Evolutionary conservation across 2,888 invertebrate genomes (phyloP), one percentile per base, ranked within the genome.

Genomic region (Hydropsyche betteni): DNA sequence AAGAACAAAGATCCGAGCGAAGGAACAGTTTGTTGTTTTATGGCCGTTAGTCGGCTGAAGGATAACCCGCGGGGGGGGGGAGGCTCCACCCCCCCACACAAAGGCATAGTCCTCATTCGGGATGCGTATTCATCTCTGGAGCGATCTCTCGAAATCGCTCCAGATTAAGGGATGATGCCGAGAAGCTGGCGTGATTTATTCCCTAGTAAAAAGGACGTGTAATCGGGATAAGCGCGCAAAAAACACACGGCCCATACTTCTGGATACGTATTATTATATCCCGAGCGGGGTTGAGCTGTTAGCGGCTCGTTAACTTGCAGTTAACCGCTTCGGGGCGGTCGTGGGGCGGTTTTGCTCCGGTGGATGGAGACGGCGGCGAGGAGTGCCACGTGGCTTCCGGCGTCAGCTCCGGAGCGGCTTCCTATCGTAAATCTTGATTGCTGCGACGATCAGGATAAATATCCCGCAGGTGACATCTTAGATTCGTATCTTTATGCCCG

Each of bases 131-230:
- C 74, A 69, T 76, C 76, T 74, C 68, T 64, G 64, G 70, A 64
- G 69, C 76, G 70, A 76, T 76, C 70, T 70, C 71, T 70, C 61
- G 74, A 76, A 44, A 76, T 74, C 74, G 76, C 69, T 34, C 44
- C 14, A 76, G 76, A 76, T 76, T 76, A 74, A 71, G 53, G 76
- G 64, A 68, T 71, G 75, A 72, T 34, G 55, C 58, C 36, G 70
- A 51, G 53, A 51, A 70, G 70, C 70, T 14, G 53, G 52, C 70
- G 70, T 75, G 75, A 75, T 75, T 75, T 75, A 75, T 75, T 75
- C 72, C 75, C 51, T 16, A 44, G 44, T n/a, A 36, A 24, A 12
- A 50, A 16, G 34, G 52, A 12, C 34, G 64, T 64, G 33, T 64
- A 33, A n/a, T 16, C 64, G 34, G 34, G 33, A 34, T 12, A 64